These are phyloP conservation scores for Sebastes hubbsi DNA, from an alignment of 2,797 vertebrate species.

Conservation along the genomic window DNA sequence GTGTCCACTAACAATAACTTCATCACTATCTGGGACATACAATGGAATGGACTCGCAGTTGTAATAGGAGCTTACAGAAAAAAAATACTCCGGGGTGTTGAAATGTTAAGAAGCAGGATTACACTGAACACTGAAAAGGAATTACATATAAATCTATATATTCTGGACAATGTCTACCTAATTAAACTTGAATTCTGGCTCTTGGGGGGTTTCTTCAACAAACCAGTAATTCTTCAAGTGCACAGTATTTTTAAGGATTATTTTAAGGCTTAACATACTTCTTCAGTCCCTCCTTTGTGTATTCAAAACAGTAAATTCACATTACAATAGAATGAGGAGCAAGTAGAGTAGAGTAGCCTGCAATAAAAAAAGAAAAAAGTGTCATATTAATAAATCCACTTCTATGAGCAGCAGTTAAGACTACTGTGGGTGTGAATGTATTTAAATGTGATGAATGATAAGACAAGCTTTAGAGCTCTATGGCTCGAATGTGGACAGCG, in stretches of 20 bases:
- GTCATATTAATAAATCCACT: slow-evolving; percentile 43
- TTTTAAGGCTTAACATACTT: slow-evolving; percentile 47
- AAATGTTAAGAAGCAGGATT: slow-evolving; percentile 70
- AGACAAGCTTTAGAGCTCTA: slow-evolving; percentile 27
- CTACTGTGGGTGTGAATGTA: slow-evolving; percentile 31
- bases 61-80: slow-evolving; percentile 62
- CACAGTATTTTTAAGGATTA: slow-evolving; percentile 50
- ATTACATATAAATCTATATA: slow-evolving; percentile 67
- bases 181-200: slow-evolving; percentile 65
- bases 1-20: slow-evolving; percentile 71
- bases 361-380: not conserved
- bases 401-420: slow-evolving; percentile 39
- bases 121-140: slow-evolving; percentile 63
- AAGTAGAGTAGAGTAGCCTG: not conserved
- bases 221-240: slow-evolving; percentile 40
- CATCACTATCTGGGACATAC: slow-evolving; percentile 55
- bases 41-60: slow-evolving; percentile 33
- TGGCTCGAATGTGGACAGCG: slow-evolving; percentile 16
- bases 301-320: slow-evolving; percentile 52
- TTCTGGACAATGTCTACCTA: slow-evolving; percentile 65
- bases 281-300: slow-evolving; percentile 34
- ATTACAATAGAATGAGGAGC: slow-evolving; percentile 34
- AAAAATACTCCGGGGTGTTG: slow-evolving; percentile 52
- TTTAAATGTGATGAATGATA: slow-evolving; percentile 60
- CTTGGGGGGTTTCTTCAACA: slow-evolving; percentile 28